Evolutionary conservation across 2,113 vertebrate species (phyloP), one percentile per base, ranked within the genome.

Genomic region (Parotia lawesii): DNA sequence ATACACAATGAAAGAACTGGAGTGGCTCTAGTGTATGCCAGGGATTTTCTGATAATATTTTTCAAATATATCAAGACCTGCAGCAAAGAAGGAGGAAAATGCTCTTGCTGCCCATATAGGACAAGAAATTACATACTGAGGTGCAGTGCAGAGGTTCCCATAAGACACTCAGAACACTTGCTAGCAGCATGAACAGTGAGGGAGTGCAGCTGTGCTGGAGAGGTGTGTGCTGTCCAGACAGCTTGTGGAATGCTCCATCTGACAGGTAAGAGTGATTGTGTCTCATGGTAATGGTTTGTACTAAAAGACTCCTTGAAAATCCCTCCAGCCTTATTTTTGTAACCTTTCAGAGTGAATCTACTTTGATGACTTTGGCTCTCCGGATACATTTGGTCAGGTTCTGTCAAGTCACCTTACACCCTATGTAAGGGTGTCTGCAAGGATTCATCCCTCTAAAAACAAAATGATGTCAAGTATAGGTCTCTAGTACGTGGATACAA

Each of bases 211-310:
- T 76, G 40, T 64, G 20, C 75, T 58, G 12, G n/a, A 83, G 50
- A 57, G 5, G 3, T 15, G 11, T 15, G 50, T 65, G 40, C 12
- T 87, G 62, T n/a, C n/a, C 12, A 22, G 40, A 56, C 5, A 75
- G 28, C 61, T 79, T 56, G 31, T 2, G 28, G 62, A 90, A 79
- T 31, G 5, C 5, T 47, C 29, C 2, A 0, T 14, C 12, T 22
- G 28, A 56, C n/a, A 48, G 45, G 33, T 69, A 37, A 83, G 54
- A 15, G 28, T 69, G n/a, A 33, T 33, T 0, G 0, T 7, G 11
- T 40, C 40, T 54, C 48, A 15, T 20, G 31, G 33, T 1, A 3
- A 42, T 17, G 19, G 7, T n/a, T 58, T 73, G 37, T 21, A 57
- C 22, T 37, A 61, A 75, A 70, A 70, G 2, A 45, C 2, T 5